These are phyloP conservation scores for Drosophila pullipes DNA, from an alignment of 2,888 invertebrate species.

Conservation along the genomic window DNA sequence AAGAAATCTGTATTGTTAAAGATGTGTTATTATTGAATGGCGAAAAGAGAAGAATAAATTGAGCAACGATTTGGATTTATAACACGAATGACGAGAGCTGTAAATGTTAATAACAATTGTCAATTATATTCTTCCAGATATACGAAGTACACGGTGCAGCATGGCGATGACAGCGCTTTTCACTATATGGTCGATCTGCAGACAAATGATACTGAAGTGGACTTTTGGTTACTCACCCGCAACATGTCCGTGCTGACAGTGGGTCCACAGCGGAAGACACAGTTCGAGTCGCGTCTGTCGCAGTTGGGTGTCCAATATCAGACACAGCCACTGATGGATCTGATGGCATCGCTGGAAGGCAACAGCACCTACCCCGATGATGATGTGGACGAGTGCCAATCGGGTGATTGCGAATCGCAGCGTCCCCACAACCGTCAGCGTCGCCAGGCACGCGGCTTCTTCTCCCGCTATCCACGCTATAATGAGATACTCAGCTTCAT, in stretches of 20 bases:
- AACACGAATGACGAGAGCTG: not conserved
- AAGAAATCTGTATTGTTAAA: not conserved
- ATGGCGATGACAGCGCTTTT: slow-evolving; percentile 76
- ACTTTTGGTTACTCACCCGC: slow-evolving; percentile 84
- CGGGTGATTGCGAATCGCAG: slow-evolving; percentile 65
- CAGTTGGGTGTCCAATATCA: slow-evolving; percentile 74
- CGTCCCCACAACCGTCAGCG: slow-evolving; percentile 77
- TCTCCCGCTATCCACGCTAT: slow-evolving; percentile 83
- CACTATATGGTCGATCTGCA: slow-evolving; percentile 83
- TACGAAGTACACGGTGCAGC: slow-evolving; percentile 83
- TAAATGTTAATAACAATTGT: not conserved
- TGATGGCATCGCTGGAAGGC: slow-evolving; percentile 67
- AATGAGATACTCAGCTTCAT: slow-evolving; percentile 82
- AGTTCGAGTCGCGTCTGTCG: slow-evolving; percentile 78
- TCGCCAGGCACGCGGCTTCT: slow-evolving; percentile 83
- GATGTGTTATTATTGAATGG: not conserved
- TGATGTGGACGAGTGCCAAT: slow-evolving; percentile 59
- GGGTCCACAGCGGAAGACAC: slow-evolving; percentile 72
- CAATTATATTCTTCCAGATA: slow-evolving; percentile 62
- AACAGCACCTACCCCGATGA: slow-evolving; percentile 57
- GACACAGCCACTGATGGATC: slow-evolving; percentile 78
- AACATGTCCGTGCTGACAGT: slow-evolving; percentile 84
- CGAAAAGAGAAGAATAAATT: not conserved
- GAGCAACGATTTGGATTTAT: not conserved
- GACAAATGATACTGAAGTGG: slow-evolving; percentile 76